Conservation (phyloP, 53 echinoderm and acorn worm genomes). For the Crossaster papposus region DNA sequence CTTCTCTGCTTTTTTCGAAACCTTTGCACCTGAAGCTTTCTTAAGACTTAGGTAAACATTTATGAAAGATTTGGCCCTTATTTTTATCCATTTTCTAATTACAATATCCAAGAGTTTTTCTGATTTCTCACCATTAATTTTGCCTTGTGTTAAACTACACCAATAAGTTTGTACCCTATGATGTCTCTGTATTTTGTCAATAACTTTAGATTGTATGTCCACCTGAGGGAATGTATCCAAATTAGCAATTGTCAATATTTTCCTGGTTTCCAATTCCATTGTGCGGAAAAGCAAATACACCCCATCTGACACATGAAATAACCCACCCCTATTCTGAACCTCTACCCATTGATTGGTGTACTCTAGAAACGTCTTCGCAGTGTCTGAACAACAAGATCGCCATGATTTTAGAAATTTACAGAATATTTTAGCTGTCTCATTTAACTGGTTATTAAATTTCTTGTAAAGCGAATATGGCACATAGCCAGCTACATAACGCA, state of each 20-base stretch:
- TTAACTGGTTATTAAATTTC: not conserved
- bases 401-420: constrained; percentile 27
- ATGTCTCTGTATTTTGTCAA: not conserved
- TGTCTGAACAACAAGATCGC: not conserved
- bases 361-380: not conserved
- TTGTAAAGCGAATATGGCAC: not conserved
- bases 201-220: not conserved
- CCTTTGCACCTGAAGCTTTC: not conserved
- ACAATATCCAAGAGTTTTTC: constrained; percentile 17
- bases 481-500: constrained; percentile 19
- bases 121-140: not conserved
- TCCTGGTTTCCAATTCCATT: constrained; percentile 12
- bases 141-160: no score
- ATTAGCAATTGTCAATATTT: not conserved
- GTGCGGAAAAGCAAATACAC: not conserved
- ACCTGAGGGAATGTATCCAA: not conserved
- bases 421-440: constrained; percentile 3
- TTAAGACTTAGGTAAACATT: constrained; percentile 16
- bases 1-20: constrained; percentile 11
- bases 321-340: no score
- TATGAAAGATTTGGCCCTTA: not conserved
- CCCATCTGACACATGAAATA: no score
- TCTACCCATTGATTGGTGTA: no score
- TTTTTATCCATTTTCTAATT: no score
- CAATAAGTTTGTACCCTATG: no score